phyloP scores from a whole-genome alignment of 2,797 vertebrate species.

The Acanthurus leucopareius region DNA sequence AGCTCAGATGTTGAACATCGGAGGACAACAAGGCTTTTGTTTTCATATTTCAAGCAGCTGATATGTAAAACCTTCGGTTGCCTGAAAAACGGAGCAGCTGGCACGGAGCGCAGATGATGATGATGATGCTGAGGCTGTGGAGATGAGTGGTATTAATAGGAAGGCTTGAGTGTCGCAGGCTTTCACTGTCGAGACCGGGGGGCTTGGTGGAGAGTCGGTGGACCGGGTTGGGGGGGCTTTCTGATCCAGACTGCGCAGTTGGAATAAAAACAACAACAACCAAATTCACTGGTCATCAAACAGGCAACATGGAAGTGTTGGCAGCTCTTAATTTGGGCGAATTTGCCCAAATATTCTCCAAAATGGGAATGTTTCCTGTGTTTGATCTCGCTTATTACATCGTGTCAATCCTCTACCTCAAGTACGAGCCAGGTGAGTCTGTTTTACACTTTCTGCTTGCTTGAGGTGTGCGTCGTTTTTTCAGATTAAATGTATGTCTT shows the following conservation, averaged over 20 bases:
- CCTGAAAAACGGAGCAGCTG: slow-evolving; percentile 57
- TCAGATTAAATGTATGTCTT: not conserved
- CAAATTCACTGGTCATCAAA: slow-evolving; percentile 13
- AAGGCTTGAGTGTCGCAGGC: slow-evolving; percentile 75
- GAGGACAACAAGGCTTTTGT: slow-evolving; percentile 18
- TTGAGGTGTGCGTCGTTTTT: not conserved
- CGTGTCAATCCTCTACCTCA: slow-evolving; percentile 97
- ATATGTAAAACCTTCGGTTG: slow-evolving; percentile 20
- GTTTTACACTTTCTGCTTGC: slow-evolving; percentile 10
- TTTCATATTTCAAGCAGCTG: slow-evolving; percentile 30
- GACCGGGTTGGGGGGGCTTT: slow-evolving; percentile 67
- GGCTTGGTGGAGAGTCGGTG: slow-evolving; percentile 74
- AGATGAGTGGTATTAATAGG: slow-evolving; percentile 87
- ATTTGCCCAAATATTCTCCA: slow-evolving; percentile 91
- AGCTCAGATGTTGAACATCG: not conserved
- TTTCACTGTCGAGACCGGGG: slow-evolving; percentile 76
- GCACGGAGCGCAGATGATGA: slow-evolving; percentile 25
- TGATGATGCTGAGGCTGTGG: slow-evolving; percentile 61
- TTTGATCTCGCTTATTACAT: slow-evolving; percentile 98
- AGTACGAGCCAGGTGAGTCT: slow-evolving; percentile 95
- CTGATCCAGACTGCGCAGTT: slow-evolving; percentile 68
- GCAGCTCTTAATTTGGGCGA: slow-evolving; percentile 91
- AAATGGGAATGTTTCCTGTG: slow-evolving; percentile 94
- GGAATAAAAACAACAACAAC: slow-evolving; percentile 38
- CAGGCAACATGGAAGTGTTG: slow-evolving; percentile 87